phyloP scores from a whole-genome alignment of 2,888 invertebrate species.

The Sesia apiformis region DNA sequence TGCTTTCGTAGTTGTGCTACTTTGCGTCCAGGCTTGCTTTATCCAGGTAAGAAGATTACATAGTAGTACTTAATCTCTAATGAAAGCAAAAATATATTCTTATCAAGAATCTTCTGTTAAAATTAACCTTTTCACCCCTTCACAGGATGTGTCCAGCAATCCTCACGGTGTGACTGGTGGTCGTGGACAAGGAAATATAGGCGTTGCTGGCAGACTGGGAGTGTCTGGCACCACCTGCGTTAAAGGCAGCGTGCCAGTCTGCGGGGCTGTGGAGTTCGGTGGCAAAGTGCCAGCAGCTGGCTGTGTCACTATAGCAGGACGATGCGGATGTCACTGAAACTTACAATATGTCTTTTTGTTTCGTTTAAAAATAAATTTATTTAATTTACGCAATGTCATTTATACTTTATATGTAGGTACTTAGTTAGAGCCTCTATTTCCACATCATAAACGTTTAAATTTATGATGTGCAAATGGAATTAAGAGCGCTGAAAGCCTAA shows the following conservation, averaged over 20 bases:
- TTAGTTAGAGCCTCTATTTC: too few relatives aligned
- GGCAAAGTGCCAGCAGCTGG: conserved; percentile 25
- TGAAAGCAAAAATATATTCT: too few relatives aligned
- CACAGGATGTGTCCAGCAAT: too few relatives aligned
- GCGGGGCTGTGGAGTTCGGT: conserved; percentile 26
- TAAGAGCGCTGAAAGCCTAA: too few relatives aligned
- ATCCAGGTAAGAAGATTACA: conserved; percentile 18
- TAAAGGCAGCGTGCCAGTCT: conserved; percentile 27
- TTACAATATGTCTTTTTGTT: neutral
- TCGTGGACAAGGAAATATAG: neutral
- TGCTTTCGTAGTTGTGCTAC: conserved; percentile 17
- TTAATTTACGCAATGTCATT: too few relatives aligned
- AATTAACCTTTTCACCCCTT: too few relatives aligned
- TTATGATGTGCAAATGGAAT: too few relatives aligned
- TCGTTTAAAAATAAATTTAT: too few relatives aligned
- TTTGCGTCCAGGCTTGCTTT: conserved; percentile 34
- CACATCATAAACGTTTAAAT: too few relatives aligned
- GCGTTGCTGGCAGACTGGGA: conserved; percentile 18
- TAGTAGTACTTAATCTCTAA: too few relatives aligned
- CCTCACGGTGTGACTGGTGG: neutral
- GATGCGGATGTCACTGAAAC: conserved; percentile 3
- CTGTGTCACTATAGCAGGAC: conserved; percentile 8
- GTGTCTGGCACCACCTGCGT: conserved; percentile 21
- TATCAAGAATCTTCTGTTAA: too few relatives aligned
- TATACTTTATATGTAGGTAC: too few relatives aligned